Evolutionary conservation across 2,797 vertebrate species (phyloP).

Genomic region (Somateria mollissima): DNA sequence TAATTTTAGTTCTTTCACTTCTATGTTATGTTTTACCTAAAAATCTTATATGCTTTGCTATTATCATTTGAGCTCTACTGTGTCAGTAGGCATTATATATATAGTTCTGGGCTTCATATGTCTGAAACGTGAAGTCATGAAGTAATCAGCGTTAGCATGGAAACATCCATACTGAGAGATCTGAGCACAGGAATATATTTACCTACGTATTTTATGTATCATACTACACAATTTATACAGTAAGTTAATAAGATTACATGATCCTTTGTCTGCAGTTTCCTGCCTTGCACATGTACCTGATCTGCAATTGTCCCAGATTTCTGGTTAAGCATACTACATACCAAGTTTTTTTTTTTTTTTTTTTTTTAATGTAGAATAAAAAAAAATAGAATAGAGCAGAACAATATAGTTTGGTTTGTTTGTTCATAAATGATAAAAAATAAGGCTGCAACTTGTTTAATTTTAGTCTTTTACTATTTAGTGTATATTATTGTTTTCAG

Average conservation of each 20-base stretch:
- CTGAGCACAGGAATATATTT: not conserved
- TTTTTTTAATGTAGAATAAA: not conserved
- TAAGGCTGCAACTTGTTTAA: not conserved
- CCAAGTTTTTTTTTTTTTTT: not conserved
- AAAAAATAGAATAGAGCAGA: not conserved
- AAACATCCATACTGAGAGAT: not conserved
- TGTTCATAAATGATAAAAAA: not conserved
- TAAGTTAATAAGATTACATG: not conserved
- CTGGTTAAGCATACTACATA: not conserved
- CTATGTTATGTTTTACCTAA: not conserved
- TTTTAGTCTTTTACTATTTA: not conserved
- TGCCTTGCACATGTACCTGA: not conserved
- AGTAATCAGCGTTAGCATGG: rapidly evolving
- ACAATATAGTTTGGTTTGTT: not conserved
- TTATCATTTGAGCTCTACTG: not conserved
- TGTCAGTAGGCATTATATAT: not conserved
- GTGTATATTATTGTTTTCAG: conserved; percentile 66
- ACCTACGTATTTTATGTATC: not conserved
- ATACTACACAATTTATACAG: not conserved
- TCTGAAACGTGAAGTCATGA: not conserved
- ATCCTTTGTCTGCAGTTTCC: not conserved
- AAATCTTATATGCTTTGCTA: not conserved
- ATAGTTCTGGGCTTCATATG: not conserved
- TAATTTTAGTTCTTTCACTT: not conserved
- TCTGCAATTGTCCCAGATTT: not conserved